Base-by-base conservation (phyloP, 2,888 invertebrate species). In the Marronus borbonicus region DNA sequence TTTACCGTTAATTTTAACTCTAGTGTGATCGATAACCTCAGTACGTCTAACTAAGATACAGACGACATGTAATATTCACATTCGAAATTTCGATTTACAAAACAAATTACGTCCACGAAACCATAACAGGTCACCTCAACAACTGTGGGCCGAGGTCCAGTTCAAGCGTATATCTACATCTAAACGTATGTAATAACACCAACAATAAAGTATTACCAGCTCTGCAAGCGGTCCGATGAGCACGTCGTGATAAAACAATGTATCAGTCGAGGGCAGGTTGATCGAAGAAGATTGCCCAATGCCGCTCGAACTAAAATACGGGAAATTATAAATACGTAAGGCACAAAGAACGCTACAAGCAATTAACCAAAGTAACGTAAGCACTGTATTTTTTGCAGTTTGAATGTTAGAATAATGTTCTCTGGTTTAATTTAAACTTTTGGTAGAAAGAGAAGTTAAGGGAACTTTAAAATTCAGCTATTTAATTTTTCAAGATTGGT, bases 221-320 rank as follows among this genome's bases (percentile, higher is more conserved):
- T 70, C 81, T 77, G 80, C 80, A 75, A 81, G 81, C 80, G 81
- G 81, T 81, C 81, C 80, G 82, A 82, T 82, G 80, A 80, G 80
- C 82, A 81, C 76, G 76, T 69, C 55, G 79, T 78, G 82, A 82
- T 82, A 81, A 74, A 76, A 81, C 81, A 80, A 81, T 80, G 80
- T 81, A 82, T 81, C 81, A 58, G 58, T 55, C 39, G 36, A 60
- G 58, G 58, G 58, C 58, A 58, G 72, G 58, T 60, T 58, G 58
- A 58, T 58, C 72, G 72, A 39, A 39, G 39, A 72, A 36, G 58
- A 58, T 72, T 72, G 55, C 44, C 10, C 36, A 39, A n/a, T 58
- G 39, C 58, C 39, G 72, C 60, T 17, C 60, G 72, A 72, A 12
- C 39, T 72, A 39, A 17, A 52, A 72, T 52, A 58, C 39, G 36